Evolutionary conservation across 1,140 invertebrate species (phyloP), one percentile per base, ranked within the genome.

Genomic region (Catajapyx aquilonaris): DNA sequence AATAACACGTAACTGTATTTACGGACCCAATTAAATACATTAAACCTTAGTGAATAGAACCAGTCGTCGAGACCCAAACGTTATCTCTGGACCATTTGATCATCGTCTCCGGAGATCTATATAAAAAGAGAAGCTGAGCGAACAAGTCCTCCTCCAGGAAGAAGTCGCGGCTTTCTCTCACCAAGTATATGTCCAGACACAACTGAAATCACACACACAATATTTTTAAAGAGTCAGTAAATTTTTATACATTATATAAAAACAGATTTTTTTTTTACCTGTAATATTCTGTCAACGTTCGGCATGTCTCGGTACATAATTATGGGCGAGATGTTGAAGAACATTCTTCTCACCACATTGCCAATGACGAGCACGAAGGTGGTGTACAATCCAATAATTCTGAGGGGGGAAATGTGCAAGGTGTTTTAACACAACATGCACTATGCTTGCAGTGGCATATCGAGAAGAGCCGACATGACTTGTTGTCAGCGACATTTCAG

Each of bases 221-320:
- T n/a, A n/a, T n/a, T n/a, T n/a, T n/a, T n/a, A n/a, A n/a, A n/a
- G n/a, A n/a, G n/a, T n/a, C n/a, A n/a, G n/a, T n/a, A n/a, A n/a
- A n/a, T n/a, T n/a, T n/a, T n/a, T n/a, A n/a, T n/a, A n/a, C n/a
- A n/a, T n/a, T n/a, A n/a, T n/a, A n/a, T n/a, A n/a, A n/a, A n/a
- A n/a, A n/a, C n/a, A n/a, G n/a, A n/a, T n/a, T n/a, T n/a, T n/a
- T n/a, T n/a, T n/a, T n/a, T n/a, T 20, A 44, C 46, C 44, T 47
- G 46, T 5, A 71, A 50, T 18, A 73, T 54, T 35, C 62, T 48
- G 42, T 75, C 69, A 3, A 73, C 66, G 47, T 66, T 59, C 0
- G 70, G 70, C 45, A 75, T 56, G 45, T 73, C 66, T 21, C 59
- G 56, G 48, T 67, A 73, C 50, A 70, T 69, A 21, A 73, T 69